phyloP scores from a whole-genome alignment of 2,888 invertebrate genomes.

The Falcaria lacertinaria region DNA sequence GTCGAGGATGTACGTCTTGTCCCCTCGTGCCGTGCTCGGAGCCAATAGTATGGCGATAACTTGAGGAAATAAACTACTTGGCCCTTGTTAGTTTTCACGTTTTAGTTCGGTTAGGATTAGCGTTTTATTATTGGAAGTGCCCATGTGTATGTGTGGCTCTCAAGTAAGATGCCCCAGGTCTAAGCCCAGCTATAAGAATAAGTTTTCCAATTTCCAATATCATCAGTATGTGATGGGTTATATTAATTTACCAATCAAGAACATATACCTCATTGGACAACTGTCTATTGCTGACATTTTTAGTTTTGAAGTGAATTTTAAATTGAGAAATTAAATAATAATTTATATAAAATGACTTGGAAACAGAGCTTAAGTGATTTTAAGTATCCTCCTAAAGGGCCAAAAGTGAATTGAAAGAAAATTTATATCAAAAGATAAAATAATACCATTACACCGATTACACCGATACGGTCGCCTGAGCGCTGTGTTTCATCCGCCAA shows the following conservation, averaged over 20 bases:
- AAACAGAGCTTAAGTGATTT: no score
- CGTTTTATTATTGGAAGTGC: not conserved
- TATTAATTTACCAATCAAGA: no score
- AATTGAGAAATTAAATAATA: no score
- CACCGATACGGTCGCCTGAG: conserved; percentile 18
- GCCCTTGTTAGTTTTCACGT: not conserved
- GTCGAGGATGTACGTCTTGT: conserved; percentile 1
- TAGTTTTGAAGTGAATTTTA: no score
- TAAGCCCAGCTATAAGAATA: not conserved
- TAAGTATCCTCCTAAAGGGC: no score
- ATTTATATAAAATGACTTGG: no score
- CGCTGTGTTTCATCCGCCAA: not conserved
- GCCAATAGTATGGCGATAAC: not conserved
- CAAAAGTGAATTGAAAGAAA: no score
- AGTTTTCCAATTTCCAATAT: not conserved
- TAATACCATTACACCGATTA: no score
- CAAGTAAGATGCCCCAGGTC: not conserved
- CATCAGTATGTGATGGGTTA: no score
- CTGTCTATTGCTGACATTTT: no score
- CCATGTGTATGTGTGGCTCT: not conserved
- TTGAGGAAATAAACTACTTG: not conserved
- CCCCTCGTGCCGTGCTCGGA: not conserved
- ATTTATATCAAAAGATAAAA: no score
- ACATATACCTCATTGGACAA: no score
- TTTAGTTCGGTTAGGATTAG: not conserved